These are phyloP conservation scores for Hydropsyche betteni DNA, from an alignment of 2,888 invertebrate species.

Conservation along the genomic window DNA sequence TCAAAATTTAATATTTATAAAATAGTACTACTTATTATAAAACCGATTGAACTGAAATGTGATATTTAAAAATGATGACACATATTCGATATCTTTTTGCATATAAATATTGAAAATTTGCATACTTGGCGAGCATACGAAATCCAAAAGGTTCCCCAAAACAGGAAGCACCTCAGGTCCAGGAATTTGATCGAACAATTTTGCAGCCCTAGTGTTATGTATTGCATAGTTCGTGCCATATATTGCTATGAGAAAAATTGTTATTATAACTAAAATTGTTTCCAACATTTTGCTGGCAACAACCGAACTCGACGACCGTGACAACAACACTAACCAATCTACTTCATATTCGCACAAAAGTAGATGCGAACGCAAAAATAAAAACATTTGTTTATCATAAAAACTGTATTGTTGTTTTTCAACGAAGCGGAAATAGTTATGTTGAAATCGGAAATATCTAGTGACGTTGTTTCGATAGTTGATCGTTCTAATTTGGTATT, in stretches of 20 bases:
- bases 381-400: no score
- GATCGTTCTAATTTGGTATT: no score
- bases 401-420: no score
- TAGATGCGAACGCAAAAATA: no score
- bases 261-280: neutral
- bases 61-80: no score
- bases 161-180: conserved; percentile 49
- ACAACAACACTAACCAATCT: neutral
- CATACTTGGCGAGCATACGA: conserved; percentile 47
- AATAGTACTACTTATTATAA: no score
- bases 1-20: no score
- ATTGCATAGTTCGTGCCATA: conserved; percentile 31
- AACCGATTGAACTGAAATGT: no score
- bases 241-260: neutral
- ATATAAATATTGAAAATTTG: neutral
- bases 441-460: no score
- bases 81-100: neutral
- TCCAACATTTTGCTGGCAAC: neutral
- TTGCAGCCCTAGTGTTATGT: conserved; percentile 37
- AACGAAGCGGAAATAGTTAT: no score
- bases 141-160: conserved; percentile 50
- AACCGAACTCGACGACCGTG: neutral
- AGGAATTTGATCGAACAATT: conserved; percentile 51
- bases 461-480: no score
- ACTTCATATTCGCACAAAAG: no score